Conservation (phyloP, 2,888 invertebrate genomes). For the Parnassius smintheus region DNA sequence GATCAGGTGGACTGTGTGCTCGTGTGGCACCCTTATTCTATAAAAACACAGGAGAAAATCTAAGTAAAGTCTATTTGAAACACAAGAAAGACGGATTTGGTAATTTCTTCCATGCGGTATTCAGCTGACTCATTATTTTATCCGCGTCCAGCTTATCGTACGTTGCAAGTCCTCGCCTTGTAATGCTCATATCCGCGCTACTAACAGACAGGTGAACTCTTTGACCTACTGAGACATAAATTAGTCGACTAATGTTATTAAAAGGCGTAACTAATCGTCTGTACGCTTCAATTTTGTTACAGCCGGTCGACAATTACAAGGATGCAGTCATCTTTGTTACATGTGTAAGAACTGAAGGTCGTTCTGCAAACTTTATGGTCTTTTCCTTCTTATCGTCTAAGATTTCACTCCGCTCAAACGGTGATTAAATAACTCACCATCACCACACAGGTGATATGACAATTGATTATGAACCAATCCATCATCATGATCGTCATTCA, state of each 20-base stretch:
- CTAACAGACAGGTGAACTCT: constrained; percentile 45
- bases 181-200: constrained; percentile 50
- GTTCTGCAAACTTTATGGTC: neutral
- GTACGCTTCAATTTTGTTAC: constrained; percentile 39
- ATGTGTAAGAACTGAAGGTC: constrained; percentile 11
- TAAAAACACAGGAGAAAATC: too few species aligned
- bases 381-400: too few species aligned
- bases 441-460: too few species aligned
- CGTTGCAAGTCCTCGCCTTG: constrained; percentile 35
- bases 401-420: too few species aligned
- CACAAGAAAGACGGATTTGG: too few species aligned
- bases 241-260: constrained; percentile 33
- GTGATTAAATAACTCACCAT: too few species aligned
- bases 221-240: constrained; percentile 30
- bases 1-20: too few species aligned
- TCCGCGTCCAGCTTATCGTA: neutral
- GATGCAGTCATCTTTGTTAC: constrained; percentile 27
- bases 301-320: constrained; percentile 38
- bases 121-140: neutral
- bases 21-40: too few species aligned
- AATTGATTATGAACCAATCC: too few species aligned
- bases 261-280: constrained; percentile 50
- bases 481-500: too few species aligned
- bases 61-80: too few species aligned
- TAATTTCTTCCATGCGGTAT: neutral